Evolutionary conservation across 1,140 invertebrate species (phyloP), one percentile per base, ranked within the genome.

Genomic region (Pomacea maculata): DNA sequence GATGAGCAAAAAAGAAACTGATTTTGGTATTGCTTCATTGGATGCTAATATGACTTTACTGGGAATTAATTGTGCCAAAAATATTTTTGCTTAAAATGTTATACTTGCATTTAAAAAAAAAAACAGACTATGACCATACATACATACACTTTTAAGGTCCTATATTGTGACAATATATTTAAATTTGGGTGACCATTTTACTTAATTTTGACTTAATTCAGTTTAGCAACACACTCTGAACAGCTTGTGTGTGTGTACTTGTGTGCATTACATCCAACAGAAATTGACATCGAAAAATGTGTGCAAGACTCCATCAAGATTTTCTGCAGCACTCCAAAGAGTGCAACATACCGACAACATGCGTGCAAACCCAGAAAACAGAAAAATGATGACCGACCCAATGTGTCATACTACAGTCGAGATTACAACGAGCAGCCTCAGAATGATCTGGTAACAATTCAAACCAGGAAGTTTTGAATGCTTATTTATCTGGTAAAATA

Each of bases 281-380:
- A 99, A 91, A 96, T 99, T 79, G 96, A 98, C 86, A 99, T 99
- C 86, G 97, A 98, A 88, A 93, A 94, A 82, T 98, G 97, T 92
- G 96, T 99, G 1, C 94, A 94, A 91, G 95, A 97, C 91, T 97
- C 97, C 0, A 95, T 95, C 85, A 93, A 94, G 81, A 96, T 98
- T 92, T 98, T 96, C 88, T 94, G 95, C 85, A 94, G 91, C 75
- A 98, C 97, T 1, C 97, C 97, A 1, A 94, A 94, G 81, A 98
- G 96, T 91, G 95, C 97, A 54, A 96, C 96, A 14, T 95, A 94
- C 88, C 93, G 97, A 77, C 94, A 95, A 88, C 95, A 96, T 92
- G 95, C 95, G 83, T 91, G 89, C 83, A 86, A 88, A 25, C 64
- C 77, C 15, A 80, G 82, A 45, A 86, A 84, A 54, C 72, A 71